phyloP scores from a whole-genome alignment of 1,140 invertebrate species.

The Aricia agestis region DNA sequence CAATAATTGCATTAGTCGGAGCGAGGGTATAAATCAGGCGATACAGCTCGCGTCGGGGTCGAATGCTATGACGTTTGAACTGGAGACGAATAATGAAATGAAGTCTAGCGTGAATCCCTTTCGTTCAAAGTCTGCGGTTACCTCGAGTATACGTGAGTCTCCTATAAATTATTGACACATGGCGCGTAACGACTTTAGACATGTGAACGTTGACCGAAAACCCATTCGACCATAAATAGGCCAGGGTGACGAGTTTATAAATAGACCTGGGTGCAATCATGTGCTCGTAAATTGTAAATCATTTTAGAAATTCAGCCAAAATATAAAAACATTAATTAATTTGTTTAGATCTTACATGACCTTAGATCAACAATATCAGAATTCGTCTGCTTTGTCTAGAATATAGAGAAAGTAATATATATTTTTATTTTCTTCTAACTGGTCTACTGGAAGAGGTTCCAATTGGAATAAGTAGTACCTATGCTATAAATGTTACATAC shows the following conservation, averaged over 20 bases:
- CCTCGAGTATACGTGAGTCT: not conserved
- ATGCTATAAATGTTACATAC: too few species aligned
- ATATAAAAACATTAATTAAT: too few species aligned
- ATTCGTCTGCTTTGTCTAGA: too few species aligned
- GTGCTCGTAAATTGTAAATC: too few species aligned
- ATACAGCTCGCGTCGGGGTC: conserved; percentile 41
- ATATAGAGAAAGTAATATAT: too few species aligned
- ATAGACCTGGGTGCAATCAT: not conserved
- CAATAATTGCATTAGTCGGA: conserved; percentile 70
- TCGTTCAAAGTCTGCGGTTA: not conserved
- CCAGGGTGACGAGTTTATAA: not conserved
- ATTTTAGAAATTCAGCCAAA: too few species aligned
- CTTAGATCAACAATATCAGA: too few species aligned
- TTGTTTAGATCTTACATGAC: too few species aligned
- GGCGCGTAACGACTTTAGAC: not conserved
- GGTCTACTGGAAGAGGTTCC: too few species aligned
- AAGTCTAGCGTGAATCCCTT: not conserved
- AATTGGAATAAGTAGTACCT: too few species aligned
- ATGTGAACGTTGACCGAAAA: not conserved
- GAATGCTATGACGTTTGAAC: conserved; percentile 24
- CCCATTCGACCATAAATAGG: not conserved
- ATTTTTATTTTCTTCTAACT: too few species aligned
- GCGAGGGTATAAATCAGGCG: conserved; percentile 60
- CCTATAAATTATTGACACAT: not conserved
- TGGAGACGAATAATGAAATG: conserved; percentile 25